Conservation (phyloP, 2,113 vertebrate genomes). For the Burhinus bistriatus region DNA sequence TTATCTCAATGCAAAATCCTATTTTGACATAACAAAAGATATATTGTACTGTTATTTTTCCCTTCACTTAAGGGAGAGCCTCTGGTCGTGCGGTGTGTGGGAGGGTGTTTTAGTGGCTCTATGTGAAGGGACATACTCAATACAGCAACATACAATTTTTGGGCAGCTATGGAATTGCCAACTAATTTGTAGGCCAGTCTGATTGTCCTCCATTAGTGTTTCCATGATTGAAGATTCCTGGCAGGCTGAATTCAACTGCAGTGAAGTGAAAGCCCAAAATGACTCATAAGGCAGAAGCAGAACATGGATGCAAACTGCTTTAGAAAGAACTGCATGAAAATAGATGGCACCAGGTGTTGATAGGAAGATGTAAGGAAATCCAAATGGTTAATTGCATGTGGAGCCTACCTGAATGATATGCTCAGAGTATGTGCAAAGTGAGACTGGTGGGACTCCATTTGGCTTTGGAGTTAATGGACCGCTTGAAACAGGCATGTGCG, state of each 20-base stretch:
- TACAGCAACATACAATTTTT: neutral
- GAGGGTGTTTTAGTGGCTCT: neutral
- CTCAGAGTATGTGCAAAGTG: neutral
- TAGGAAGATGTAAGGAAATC: neutral
- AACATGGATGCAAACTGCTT: neutral
- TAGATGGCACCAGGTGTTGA: neutral
- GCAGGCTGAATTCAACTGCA: neutral
- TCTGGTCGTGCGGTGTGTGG: neutral
- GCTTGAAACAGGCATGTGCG: neutral
- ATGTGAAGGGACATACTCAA: neutral
- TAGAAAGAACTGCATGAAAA: neutral
- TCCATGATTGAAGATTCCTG: neutral
- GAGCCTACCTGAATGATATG: neutral
- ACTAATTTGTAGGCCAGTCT: neutral
- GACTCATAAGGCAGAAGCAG: neutral
- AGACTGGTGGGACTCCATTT: neutral
- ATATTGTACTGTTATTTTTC: neutral
- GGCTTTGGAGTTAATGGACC: neutral
- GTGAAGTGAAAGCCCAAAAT: neutral
- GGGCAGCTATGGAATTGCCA: neutral
- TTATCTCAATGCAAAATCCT: neutral
- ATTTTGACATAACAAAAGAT: neutral
- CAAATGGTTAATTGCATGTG: neutral
- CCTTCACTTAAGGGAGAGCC: neutral
- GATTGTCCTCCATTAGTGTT: neutral